Evolutionary conservation across 2,113 vertebrate species (phyloP).

Genomic region (Opisthocomus hoazin): DNA sequence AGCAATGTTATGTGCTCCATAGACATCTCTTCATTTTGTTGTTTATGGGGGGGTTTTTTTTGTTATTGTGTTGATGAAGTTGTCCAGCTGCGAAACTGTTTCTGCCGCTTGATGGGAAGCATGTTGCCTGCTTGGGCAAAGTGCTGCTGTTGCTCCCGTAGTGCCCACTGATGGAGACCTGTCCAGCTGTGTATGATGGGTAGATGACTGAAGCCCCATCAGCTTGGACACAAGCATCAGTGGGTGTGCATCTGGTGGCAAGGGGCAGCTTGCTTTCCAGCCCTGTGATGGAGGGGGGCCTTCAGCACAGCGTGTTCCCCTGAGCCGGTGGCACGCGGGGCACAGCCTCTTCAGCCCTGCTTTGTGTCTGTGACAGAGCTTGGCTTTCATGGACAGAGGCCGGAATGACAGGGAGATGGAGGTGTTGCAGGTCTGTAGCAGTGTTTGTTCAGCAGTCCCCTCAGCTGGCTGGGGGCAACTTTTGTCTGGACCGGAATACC

Average conservation of each 20-base stretch:
- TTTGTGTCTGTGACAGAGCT: not conserved
- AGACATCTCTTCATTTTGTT: too few species aligned
- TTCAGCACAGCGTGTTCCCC: not conserved
- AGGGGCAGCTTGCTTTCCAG: not conserved
- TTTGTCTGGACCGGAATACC: not conserved
- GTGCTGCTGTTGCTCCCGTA: not conserved
- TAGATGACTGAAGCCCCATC: not conserved
- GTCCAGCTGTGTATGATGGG: not conserved
- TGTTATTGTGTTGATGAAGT: not conserved
- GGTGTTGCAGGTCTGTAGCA: not conserved
- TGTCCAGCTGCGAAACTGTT: not conserved
- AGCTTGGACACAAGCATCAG: rapidly evolving
- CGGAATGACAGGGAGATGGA: not conserved
- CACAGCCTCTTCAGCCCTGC: not conserved
- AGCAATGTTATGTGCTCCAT: not conserved
- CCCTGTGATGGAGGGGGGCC: not conserved
- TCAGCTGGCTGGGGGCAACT: constrained; percentile 26
- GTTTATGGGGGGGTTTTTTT: not conserved
- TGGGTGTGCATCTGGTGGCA: not conserved
- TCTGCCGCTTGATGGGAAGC: not conserved
- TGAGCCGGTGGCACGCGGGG: not conserved
- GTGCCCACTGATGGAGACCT: not conserved
- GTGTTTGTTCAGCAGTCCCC: not conserved
- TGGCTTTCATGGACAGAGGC: not conserved
- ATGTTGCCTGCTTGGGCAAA: not conserved